Percentiles rank a stretch among this genome's conserved stretches.
phyloP scores from a whole-genome alignment of 2,888 invertebrate genomes.

The Mythimna vitellina region DNA sequence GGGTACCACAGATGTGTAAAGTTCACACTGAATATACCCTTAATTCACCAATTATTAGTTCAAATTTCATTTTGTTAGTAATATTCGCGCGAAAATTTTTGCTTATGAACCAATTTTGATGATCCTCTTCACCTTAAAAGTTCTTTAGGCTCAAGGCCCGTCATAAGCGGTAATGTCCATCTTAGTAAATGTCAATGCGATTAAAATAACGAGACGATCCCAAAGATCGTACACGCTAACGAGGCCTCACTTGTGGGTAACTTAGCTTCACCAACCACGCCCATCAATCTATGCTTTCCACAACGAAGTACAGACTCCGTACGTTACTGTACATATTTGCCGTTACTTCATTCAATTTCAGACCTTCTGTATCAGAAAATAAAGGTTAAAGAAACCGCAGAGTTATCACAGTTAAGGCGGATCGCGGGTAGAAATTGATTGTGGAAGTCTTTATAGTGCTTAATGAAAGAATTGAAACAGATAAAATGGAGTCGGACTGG shows the following conservation, averaged over 20 bases:
- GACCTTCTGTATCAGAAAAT: constrained; percentile 62
- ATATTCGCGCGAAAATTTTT: too few species aligned
- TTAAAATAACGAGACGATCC: constrained; percentile 9
- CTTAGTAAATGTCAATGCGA: not conserved
- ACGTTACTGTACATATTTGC: constrained; percentile 68
- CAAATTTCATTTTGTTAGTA: too few species aligned
- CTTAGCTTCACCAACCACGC: constrained; percentile 82
- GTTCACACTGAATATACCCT: too few species aligned
- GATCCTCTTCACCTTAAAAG: too few species aligned
- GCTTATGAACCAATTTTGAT: too few species aligned
- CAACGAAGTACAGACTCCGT: constrained; percentile 87
- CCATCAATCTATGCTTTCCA: constrained; percentile 89
- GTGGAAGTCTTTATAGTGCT: constrained; percentile 86
- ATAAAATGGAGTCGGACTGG: constrained; percentile 75
- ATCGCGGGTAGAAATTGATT: constrained; percentile 85
- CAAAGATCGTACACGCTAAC: constrained; percentile 73
- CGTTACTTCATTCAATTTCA: constrained; percentile 49
- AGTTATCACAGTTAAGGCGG: constrained; percentile 70
- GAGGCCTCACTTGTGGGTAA: constrained; percentile 78
- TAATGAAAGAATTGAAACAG: constrained; percentile 89
- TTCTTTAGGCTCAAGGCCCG: too few species aligned
- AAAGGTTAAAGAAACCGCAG: constrained; percentile 60
- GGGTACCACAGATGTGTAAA: too few species aligned
- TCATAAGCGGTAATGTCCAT: not conserved
- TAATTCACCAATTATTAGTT: too few species aligned